Percentiles rank a stretch among this genome's conserved stretches.
phyloP scores from a whole-genome alignment of 2,888 invertebrate genomes.

The Apodemia duryi region DNA sequence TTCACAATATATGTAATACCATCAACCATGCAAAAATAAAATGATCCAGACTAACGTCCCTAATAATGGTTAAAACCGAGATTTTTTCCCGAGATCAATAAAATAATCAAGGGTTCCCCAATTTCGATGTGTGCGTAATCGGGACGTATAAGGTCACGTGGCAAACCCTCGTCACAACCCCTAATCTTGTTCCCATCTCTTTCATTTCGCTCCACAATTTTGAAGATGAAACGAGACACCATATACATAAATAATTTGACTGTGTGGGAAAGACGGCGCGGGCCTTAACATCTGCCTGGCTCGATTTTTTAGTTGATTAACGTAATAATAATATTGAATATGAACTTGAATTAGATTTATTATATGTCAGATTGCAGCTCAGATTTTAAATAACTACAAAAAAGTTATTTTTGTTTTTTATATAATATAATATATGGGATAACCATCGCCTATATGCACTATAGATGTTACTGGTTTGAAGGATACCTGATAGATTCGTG shows the following conservation, averaged over 20 bases:
- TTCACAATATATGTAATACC: background rate
- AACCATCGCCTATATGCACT: no score
- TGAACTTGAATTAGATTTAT: background rate
- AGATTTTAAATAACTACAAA: background rate
- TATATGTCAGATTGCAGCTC: background rate
- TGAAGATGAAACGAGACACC: constrained; percentile 36
- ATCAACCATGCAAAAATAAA: constrained; percentile 19
- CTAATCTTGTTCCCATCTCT: constrained; percentile 49
- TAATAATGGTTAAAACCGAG: constrained; percentile 43
- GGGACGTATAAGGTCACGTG: constrained; percentile 58
- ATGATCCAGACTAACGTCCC: constrained; percentile 13
- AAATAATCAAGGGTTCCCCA: constrained; percentile 57
- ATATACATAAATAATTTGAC: constrained; percentile 30
- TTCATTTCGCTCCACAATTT: constrained; percentile 31
- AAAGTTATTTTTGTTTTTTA: background rate
- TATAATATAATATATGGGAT: no score
- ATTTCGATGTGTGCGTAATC: constrained; percentile 47
- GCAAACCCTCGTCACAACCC: constrained; percentile 63
- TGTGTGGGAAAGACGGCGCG: constrained; percentile 55
- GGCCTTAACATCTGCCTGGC: constrained; percentile 71
- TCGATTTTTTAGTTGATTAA: constrained; percentile 61
- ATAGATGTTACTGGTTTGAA: no score
- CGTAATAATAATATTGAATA: constrained; percentile 49
- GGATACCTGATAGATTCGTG: no score
- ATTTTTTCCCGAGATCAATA: constrained; percentile 63